Percentiles rank a stretch among this genome's conserved stretches.
Conservation (phyloP, 2,797 vertebrate genomes). For the Eospalax fontanierii region DNA sequence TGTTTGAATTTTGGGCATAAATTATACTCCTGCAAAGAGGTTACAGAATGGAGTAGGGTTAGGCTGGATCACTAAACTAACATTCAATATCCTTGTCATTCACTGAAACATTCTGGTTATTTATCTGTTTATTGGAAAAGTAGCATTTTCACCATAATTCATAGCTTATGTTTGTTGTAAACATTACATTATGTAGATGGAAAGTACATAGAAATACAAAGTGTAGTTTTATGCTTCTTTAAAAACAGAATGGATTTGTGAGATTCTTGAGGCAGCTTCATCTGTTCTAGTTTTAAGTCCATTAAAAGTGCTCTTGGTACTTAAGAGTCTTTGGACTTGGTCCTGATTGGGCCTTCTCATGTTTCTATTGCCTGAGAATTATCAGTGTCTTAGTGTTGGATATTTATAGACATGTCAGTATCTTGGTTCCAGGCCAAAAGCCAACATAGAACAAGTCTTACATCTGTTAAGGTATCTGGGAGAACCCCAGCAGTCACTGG, state of each 20-base stretch:
- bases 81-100: not conserved
- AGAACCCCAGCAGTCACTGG: not conserved
- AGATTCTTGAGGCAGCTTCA: not conserved
- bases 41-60: not conserved
- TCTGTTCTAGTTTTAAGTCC: not conserved
- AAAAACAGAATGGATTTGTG: not conserved
- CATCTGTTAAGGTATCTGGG: not conserved
- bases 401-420: not conserved
- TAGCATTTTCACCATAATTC: not conserved
- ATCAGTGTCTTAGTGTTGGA: not conserved
- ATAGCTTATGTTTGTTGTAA: not conserved
- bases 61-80: not conserved
- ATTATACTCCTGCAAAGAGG: not conserved
- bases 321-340: not conserved
- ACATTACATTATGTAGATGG: not conserved
- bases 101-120: not conserved
- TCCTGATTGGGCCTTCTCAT: not conserved
- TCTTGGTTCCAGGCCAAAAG: not conserved
- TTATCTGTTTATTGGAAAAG: not conserved
- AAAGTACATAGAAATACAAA: conserved; percentile 7
- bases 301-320: not conserved
- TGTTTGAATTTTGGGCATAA: not conserved
- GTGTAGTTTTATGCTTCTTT: not conserved
- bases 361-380: not conserved
- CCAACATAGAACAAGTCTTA: not conserved